Evolutionary conservation across 2,797 vertebrate species (phyloP).

Genomic region (Muraenolepis orangiensis): DNA sequence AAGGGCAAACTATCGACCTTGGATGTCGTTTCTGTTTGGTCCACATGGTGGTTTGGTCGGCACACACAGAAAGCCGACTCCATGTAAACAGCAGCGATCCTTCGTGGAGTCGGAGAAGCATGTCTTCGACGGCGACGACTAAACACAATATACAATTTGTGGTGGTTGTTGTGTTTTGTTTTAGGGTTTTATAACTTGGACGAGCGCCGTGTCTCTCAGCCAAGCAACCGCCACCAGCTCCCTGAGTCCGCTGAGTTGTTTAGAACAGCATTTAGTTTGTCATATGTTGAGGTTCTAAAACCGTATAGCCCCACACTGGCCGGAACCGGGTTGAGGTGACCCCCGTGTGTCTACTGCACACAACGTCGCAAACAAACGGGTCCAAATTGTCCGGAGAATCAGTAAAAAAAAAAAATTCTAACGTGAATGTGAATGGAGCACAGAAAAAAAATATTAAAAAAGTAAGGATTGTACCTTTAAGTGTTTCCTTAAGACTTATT

Average conservation of each 20-base stretch:
- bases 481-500: slow-evolving; percentile 70
- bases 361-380: background rate
- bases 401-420: background rate
- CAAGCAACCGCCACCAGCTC: no score
- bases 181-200: background rate
- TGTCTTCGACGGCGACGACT: background rate
- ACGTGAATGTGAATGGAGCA: slow-evolving; percentile 4
- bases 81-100: slow-evolving; percentile 51
- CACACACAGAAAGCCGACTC: slow-evolving; percentile 48
- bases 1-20: no score
- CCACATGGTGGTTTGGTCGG: no score
- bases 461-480: slow-evolving; percentile 70
- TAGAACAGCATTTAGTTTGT: no score
- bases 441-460: slow-evolving; percentile 29
- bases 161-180: no score
- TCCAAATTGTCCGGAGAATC: slow-evolving; percentile 2
- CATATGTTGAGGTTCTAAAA: background rate
- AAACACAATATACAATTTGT: background rate
- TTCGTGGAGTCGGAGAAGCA: slow-evolving; percentile 8
- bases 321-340: no score
- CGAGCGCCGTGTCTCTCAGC: no score
- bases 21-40: no score
- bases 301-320: slow-evolving; percentile 28
- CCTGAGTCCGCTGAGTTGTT: no score
- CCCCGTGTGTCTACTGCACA: no score